A percentile compares a stretch with the other conserved stretches of the same genome.
These are phyloP conservation scores for Resseliella maxima DNA, from an alignment of 2,888 invertebrate genomes.

Conservation along the genomic window DNA sequence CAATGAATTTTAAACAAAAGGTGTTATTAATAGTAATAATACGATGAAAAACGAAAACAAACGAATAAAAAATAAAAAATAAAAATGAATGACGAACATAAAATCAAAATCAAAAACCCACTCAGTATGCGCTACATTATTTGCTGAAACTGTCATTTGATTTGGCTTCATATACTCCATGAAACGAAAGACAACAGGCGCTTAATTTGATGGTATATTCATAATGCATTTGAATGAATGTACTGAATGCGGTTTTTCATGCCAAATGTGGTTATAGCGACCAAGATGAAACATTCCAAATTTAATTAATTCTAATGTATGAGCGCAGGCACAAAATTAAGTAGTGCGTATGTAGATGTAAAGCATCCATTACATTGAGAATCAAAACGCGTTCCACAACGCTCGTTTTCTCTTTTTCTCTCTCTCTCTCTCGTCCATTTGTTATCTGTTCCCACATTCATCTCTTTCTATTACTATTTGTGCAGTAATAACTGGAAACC, in stretches of 20 bases:
- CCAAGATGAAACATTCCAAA: constrained; percentile 48
- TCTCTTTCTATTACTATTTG: not conserved
- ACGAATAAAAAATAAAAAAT: not conserved
- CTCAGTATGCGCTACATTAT: not conserved
- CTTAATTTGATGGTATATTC: constrained; percentile 12
- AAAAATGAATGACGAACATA: not conserved
- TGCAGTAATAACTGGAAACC: not conserved
- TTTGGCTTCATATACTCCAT: not conserved
- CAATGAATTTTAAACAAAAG: not conserved
- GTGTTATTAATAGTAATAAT: not conserved
- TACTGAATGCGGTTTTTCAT: not conserved
- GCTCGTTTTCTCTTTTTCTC: not conserved
- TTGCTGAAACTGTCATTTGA: constrained; percentile 8
- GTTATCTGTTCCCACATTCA: not conserved
- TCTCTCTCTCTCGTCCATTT: not conserved
- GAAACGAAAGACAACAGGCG: constrained; percentile 17
- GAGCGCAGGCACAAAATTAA: constrained; percentile 21
- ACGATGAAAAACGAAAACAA: not conserved
- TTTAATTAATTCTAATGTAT: constrained; percentile 51
- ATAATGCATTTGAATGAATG: not conserved
- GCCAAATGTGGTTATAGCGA: constrained; percentile 30
- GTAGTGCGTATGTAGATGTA: not conserved
- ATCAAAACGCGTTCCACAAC: not conserved
- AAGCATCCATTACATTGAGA: constrained; percentile 2
- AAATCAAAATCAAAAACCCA: not conserved